Evolutionary conservation across 2,888 invertebrate genomes (phyloP), one percentile per base, ranked within the genome.

Genomic region (Mactromeris polynyma): DNA sequence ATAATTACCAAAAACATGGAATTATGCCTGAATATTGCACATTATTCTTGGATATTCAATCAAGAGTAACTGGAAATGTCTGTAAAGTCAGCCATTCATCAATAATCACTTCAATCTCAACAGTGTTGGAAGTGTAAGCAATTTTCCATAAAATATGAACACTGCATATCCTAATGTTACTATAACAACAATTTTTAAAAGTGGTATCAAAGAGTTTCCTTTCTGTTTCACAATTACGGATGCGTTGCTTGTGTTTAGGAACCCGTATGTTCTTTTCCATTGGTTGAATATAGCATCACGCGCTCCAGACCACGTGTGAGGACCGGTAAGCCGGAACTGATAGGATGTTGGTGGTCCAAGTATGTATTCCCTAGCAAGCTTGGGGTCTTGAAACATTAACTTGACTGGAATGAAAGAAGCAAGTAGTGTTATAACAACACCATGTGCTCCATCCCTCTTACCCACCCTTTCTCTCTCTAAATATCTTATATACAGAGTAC

Each of bases 241-340:
- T 36, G 4, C 26, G 0, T 14, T 17, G 26, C 11, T 14, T 26
- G 69, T 26, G 26, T 26, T 87, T 21, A 95, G 77, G 0, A 94
- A 93, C 40, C 83, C 90, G 26, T 87, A 83, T 11, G 94, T 93
- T 40, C 96, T 89, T 36, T 96, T 94, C 95, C 94, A 95, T 86
- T 94, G 94, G n/a, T 95, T 95, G 82, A 96, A 78, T 64, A 97
- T 96, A 26, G 97, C 96, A 2, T 97, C 91, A 78, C 97, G 93
- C 0, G 97, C 97, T 9, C 96, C 97, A 4, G 90, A 78, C 97
- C 97, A 97, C 17, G 93, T 86, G 69, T 97, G 95, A 9, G 96
- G 96, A 0, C 97, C 97, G 54, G 87, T 89, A 14, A 97, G 93
- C 19, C 97, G 94, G 91, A 96, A 97, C 88, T 97, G 97, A 91